Evolutionary conservation across 30 jellyfish, hydroid and myxozoan genomes (phyloP).

Genomic region (Clytia hemisphaerica): DNA sequence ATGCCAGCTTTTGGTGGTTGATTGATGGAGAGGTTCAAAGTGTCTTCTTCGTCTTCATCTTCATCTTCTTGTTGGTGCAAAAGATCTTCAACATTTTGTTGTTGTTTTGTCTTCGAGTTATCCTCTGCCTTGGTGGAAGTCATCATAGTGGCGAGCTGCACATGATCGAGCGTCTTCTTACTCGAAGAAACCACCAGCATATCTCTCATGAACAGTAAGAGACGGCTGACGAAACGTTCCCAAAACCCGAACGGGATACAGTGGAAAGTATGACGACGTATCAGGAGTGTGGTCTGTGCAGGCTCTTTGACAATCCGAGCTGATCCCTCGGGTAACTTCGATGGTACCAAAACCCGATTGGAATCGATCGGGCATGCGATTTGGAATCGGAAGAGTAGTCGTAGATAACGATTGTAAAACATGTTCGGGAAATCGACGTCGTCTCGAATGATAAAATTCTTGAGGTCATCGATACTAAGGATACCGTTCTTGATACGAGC

Average conservation of each 20-base stretch:
- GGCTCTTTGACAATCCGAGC: slow-evolving; percentile 51
- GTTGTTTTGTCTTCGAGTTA: background rate
- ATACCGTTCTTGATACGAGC: slow-evolving; percentile 65
- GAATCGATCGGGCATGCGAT: slow-evolving; percentile 85
- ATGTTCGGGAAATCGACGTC: slow-evolving; percentile 43
- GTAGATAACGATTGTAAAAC: slow-evolving; percentile 62
- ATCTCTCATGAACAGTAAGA: slow-evolving; percentile 55
- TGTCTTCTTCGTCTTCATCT: background rate
- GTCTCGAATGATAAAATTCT: slow-evolving; percentile 25
- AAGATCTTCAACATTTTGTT: background rate
- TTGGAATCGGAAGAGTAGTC: slow-evolving; percentile 80
- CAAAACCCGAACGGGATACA: slow-evolving; percentile 95
- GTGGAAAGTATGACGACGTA: slow-evolving; percentile 56
- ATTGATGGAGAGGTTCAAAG: too few relatives aligned
- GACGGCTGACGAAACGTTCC: slow-evolving; percentile 81
- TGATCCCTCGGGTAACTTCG: slow-evolving; percentile 43
- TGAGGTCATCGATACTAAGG: slow-evolving; percentile 21
- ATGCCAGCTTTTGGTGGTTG: too few relatives aligned
- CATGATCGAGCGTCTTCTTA: background rate
- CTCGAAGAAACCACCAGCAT: slow-evolving; percentile 38
- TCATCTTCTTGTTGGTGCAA: background rate
- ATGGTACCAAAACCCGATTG: slow-evolving; percentile 78
- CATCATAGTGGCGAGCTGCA: background rate
- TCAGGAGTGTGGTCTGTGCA: slow-evolving; percentile 11
- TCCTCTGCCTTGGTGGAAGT: too few relatives aligned